Conservation (phyloP, 2,113 vertebrate species). For the Silurus meridionalis region DNA sequence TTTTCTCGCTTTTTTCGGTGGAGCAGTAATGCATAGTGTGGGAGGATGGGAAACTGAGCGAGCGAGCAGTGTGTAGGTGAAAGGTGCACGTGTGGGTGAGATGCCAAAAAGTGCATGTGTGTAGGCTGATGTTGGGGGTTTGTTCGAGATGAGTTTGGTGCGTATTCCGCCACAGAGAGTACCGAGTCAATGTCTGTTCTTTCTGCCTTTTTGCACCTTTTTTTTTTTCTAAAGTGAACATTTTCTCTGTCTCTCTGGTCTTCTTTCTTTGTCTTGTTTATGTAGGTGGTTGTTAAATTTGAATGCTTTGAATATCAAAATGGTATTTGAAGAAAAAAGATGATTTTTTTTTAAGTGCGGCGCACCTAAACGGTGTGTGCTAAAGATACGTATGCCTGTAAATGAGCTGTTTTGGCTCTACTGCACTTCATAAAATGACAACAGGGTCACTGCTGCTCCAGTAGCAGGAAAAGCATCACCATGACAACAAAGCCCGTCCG, state of each 20-base stretch:
- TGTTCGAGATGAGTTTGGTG: conserved; percentile 56
- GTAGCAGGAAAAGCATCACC: conserved; percentile 58
- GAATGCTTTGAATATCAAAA: background rate
- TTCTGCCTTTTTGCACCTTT: conserved; percentile 2
- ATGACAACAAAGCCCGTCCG: conserved; percentile 65
- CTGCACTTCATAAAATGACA: conserved; percentile 30
- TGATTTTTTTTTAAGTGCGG: background rate
- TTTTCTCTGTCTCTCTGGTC: conserved; percentile 7
- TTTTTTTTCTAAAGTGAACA: background rate
- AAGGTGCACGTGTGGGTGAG: conserved; percentile 52
- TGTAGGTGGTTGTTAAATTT: conserved; percentile 12
- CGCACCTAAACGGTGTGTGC: conserved; percentile 13
- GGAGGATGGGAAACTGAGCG: conserved; percentile 13
- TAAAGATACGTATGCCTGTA: conserved; percentile 40
- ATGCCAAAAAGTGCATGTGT: conserved; percentile 68
- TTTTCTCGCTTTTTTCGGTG: conserved; percentile 35
- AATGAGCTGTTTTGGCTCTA: conserved; percentile 45
- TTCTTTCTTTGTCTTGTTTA: background rate
- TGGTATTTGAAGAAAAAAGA: background rate
- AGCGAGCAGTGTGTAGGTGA: conserved; percentile 16
- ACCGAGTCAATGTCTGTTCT: background rate
- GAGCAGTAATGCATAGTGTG: conserved; percentile 37
- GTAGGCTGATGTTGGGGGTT: conserved; percentile 66
- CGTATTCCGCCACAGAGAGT: conserved; percentile 19
- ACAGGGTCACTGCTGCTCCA: conserved; percentile 53